Evolutionary conservation across 2,797 vertebrate species (phyloP).

Genomic region (Rhinophrynus dorsalis): DNA sequence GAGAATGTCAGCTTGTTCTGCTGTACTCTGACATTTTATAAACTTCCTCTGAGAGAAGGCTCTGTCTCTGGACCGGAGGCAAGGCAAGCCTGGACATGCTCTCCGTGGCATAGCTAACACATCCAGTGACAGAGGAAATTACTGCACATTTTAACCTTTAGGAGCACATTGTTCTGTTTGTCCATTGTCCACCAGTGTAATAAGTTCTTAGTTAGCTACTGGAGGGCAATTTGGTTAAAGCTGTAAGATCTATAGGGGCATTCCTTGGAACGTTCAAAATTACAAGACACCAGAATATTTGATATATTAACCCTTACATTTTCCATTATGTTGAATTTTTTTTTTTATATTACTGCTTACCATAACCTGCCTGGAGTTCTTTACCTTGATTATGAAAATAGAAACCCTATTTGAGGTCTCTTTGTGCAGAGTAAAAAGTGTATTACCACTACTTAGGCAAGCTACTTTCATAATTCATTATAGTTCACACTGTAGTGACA

Average conservation of each 20-base stretch:
- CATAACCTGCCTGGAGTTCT: too few relatives aligned
- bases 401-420: too few relatives aligned
- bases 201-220: background rate
- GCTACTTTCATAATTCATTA: too few relatives aligned
- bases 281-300: too few relatives aligned
- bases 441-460: too few relatives aligned
- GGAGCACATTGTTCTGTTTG: background rate
- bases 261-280: too few relatives aligned
- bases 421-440: too few relatives aligned
- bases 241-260: background rate
- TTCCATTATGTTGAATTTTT: too few relatives aligned
- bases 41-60: background rate
- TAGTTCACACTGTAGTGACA: too few relatives aligned
- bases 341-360: too few relatives aligned
- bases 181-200: background rate
- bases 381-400: too few relatives aligned
- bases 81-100: constrained; percentile 35
- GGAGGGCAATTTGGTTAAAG: background rate
- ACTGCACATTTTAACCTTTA: constrained; percentile 1
- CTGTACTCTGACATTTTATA: background rate
- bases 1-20: constrained; percentile 29
- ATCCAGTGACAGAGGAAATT: constrained; percentile 1
- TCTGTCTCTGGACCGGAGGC: constrained; percentile 13
- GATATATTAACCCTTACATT: too few relatives aligned
- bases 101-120: background rate